phyloP scores from a whole-genome alignment of 2,113 vertebrate species.

The Emberiza fucata region DNA sequence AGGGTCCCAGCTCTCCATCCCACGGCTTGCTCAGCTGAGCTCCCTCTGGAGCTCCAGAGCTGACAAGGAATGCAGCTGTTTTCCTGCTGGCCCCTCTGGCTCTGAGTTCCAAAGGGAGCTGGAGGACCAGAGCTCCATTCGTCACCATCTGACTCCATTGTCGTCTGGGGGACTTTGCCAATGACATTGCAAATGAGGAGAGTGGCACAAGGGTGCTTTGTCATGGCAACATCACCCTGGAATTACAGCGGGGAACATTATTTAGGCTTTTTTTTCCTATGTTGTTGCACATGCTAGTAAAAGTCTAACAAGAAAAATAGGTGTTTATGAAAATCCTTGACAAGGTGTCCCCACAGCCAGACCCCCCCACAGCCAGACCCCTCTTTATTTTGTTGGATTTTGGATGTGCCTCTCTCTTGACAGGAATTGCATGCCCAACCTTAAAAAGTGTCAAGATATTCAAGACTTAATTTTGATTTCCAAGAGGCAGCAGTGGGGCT shows the following conservation, averaged over 20 bases:
- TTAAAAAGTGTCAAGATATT: background rate
- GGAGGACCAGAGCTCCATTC: background rate
- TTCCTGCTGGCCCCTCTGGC: background rate
- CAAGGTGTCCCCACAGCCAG: background rate
- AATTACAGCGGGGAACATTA: background rate
- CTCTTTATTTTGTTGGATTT: background rate
- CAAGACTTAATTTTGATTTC: background rate
- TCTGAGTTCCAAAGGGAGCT: background rate
- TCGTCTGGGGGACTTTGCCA: background rate
- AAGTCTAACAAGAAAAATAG: conserved; percentile 45
- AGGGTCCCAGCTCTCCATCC: background rate
- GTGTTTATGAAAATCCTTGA: conserved; percentile 5
- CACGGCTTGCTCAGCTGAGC: background rate
- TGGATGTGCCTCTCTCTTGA: background rate
- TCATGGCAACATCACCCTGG: background rate
- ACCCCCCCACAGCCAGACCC: background rate
- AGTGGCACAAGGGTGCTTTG: background rate
- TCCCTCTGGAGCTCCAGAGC: background rate
- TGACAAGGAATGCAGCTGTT: background rate
- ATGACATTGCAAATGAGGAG: background rate
- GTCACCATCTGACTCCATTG: accelerated
- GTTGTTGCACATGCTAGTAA: background rate
- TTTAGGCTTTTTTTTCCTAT: background rate
- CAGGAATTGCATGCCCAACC: accelerated
- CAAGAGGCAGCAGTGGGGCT: accelerated